phyloP scores from a whole-genome alignment of 1,140 invertebrate genomes.

The Hermatobates lingyangjiaoensis region DNA sequence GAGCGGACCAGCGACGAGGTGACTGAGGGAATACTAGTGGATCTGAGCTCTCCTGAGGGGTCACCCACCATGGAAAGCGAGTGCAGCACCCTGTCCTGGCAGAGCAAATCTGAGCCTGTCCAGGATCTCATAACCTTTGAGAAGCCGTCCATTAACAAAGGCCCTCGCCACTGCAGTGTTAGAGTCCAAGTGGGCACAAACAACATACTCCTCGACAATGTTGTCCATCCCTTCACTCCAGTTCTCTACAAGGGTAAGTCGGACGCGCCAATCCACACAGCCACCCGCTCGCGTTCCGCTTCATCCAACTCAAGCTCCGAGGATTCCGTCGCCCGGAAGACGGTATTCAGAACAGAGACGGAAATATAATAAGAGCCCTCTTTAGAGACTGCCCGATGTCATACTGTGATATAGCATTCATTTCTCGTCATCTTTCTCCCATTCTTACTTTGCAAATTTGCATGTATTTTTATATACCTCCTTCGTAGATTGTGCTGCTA shows the following conservation, averaged over 20 bases:
- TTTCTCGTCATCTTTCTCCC: no score
- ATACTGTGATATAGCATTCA: no score
- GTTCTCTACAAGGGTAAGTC: constrained; percentile 17
- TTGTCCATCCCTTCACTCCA: constrained; percentile 20
- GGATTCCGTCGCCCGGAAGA: not conserved
- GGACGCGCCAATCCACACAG: constrained; percentile 10
- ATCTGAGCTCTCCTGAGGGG: constrained; percentile 3
- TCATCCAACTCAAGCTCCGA: constrained; percentile 4
- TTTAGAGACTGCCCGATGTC: no score
- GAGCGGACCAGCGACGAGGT: not conserved
- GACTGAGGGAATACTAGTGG: constrained; percentile 7
- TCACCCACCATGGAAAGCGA: constrained; percentile 1
- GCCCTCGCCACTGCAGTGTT: constrained; percentile 49
- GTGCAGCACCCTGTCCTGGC: constrained; percentile 4
- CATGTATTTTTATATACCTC: no score
- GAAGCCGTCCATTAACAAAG: constrained; percentile 20
- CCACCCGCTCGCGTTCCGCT: constrained; percentile 2
- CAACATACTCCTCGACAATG: constrained; percentile 57
- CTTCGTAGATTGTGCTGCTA: no score
- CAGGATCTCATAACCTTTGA: constrained; percentile 11
- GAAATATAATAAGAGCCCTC: no score
- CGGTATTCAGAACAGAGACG: constrained; percentile 7
- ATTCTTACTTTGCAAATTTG: no score
- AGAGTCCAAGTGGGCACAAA: constrained; percentile 49
- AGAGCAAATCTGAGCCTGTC: constrained; percentile 6